These are phyloP conservation scores for Rhinoderma darwinii DNA, from an alignment of 2,113 vertebrate species.

Conservation along the genomic window DNA sequence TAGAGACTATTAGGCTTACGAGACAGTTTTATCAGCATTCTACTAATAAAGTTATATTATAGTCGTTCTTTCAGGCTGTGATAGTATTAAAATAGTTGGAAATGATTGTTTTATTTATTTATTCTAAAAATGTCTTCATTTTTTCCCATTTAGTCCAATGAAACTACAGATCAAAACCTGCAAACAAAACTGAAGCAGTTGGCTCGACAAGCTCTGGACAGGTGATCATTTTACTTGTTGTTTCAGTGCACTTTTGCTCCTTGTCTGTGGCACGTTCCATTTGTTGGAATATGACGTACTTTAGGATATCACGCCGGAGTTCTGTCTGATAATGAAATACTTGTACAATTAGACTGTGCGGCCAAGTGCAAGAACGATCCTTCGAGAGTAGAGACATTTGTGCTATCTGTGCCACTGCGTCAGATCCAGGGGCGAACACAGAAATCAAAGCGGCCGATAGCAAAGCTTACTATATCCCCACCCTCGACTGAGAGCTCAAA, in stretches of 20 bases:
- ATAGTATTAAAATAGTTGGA: background rate
- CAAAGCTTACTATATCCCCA: no score
- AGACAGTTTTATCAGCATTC: no score
- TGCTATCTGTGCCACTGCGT: background rate
- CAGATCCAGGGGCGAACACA: no score
- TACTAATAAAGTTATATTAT: no score
- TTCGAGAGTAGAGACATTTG: background rate
- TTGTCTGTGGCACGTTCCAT: background rate
- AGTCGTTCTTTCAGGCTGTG: no score
- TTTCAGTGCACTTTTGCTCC: no score
- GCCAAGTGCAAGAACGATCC: background rate
- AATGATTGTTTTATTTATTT: background rate
- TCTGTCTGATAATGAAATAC: background rate
- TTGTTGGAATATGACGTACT: background rate
- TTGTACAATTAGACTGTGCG: background rate
- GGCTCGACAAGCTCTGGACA: constrained; percentile 93
- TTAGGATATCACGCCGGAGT: background rate
- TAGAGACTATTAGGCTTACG: no score
- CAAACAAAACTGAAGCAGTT: constrained; percentile 95
- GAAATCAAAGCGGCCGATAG: no score
- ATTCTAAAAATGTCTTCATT: constrained; percentile 1
- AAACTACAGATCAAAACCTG: constrained; percentile 87
- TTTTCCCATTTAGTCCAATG: constrained; percentile 80
- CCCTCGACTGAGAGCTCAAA: no score
- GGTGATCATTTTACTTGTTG: constrained; percentile 71